A percentile compares a stretch with the other conserved stretches of the same genome.
phyloP scores from a whole-genome alignment of 1,140 invertebrate species.

The Nylanderia fulva region DNA sequence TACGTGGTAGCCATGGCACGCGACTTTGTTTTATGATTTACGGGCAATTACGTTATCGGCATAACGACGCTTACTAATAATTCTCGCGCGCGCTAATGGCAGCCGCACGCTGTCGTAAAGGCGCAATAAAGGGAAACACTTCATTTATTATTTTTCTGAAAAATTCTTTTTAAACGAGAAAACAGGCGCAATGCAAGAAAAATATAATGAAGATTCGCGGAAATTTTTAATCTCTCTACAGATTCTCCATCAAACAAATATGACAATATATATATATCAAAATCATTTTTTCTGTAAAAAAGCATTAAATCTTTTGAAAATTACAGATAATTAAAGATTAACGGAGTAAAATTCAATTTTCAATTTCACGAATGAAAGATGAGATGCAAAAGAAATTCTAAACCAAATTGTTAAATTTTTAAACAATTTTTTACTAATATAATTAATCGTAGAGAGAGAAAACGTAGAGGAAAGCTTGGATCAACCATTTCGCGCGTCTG shows the following conservation, averaged over 20 bases:
- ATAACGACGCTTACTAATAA: slow-evolving; percentile 65
- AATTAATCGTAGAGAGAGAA: not conserved
- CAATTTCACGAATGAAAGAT: not conserved
- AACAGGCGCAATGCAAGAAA: not conserved
- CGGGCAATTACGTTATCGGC: slow-evolving; percentile 71
- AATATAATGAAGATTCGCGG: not conserved
- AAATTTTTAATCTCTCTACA: slow-evolving; percentile 3
- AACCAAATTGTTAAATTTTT: not conserved
- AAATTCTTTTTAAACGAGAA: not conserved
- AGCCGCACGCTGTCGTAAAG: slow-evolving; percentile 39
- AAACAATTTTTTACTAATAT: not conserved
- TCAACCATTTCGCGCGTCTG: not conserved
- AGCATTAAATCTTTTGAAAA: not conserved
- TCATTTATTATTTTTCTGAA: slow-evolving; percentile 65
- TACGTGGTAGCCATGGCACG: slow-evolving; percentile 32
- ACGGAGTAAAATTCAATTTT: not conserved
- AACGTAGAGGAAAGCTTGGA: not conserved
- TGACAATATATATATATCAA: no score
- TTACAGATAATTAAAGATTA: not conserved
- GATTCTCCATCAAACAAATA: slow-evolving; percentile 5
- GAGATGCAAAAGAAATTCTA: not conserved
- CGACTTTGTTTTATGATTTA: slow-evolving; percentile 70
- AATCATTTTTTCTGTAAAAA: not conserved
- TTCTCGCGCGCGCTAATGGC: slow-evolving; percentile 61
- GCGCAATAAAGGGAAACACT: slow-evolving; percentile 34